phyloP scores from a whole-genome alignment of 2,797 vertebrate genomes.

The Mus minutoides region DNA sequence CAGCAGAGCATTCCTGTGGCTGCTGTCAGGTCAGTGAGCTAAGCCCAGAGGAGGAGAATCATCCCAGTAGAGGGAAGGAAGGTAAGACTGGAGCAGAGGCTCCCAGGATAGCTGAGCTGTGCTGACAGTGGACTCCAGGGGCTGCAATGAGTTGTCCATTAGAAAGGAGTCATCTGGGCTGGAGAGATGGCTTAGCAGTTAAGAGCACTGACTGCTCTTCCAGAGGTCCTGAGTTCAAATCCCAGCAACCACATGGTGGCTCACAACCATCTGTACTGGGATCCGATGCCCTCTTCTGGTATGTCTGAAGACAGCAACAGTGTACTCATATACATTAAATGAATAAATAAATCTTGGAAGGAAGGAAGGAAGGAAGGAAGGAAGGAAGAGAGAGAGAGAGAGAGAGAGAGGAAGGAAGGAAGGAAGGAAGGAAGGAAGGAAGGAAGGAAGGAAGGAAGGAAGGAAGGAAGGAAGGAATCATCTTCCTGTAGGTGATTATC shows the following conservation, averaged over 20 bases:
- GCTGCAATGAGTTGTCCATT: not conserved
- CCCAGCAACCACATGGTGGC: no score
- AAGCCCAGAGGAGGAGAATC: not conserved
- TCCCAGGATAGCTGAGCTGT: not conserved
- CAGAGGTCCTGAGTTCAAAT: no score
- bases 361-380: no score
- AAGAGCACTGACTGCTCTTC: no score
- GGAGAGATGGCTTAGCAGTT: no score
- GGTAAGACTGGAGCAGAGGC: not conserved
- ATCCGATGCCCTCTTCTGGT: not conserved
- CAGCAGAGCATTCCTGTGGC: not conserved
- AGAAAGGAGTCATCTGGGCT: not conserved
- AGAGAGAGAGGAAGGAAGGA: no score
- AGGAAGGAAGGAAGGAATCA: not conserved
- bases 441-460: no score
- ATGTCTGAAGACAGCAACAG: not conserved
- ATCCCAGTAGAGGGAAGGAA: not conserved
- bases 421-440: no score
- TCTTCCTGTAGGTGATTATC: not conserved
- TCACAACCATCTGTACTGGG: no score
- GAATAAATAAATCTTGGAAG: not conserved
- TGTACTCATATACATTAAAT: not conserved
- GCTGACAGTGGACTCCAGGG: not conserved
- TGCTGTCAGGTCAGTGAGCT: not conserved
- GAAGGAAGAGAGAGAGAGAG: no score